Evolutionary conservation across 1,140 invertebrate species (phyloP).

Genomic region (Lutraria rhynchaena): DNA sequence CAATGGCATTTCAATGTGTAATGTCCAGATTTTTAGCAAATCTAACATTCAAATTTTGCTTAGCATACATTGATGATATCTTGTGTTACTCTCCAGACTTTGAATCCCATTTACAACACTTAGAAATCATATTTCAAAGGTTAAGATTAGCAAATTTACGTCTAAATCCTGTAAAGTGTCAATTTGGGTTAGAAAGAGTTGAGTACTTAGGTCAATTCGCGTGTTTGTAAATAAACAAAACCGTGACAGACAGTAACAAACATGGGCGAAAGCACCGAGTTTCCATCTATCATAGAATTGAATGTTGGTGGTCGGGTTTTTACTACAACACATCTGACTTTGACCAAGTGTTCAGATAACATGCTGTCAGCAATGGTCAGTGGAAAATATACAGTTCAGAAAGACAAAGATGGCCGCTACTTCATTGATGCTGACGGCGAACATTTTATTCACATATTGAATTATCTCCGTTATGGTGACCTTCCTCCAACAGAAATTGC

Average conservation of each 20-base stretch:
- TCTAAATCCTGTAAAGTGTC: constrained; percentile 62
- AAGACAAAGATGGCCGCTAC: constrained; percentile 76
- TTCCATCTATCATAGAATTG: constrained; percentile 73
- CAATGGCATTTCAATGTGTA: constrained; percentile 47
- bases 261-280: no score
- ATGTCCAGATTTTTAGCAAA: constrained; percentile 69
- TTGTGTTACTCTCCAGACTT: constrained; percentile 70
- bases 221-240: no score
- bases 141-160: constrained; percentile 16
- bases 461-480: constrained; percentile 72
- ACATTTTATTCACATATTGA: constrained; percentile 72
- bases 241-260: no score
- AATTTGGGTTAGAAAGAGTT: constrained; percentile 50
- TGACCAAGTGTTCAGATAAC: constrained; percentile 73
- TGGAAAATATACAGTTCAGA: constrained; percentile 73
- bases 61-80: constrained; percentile 62
- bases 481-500: constrained; percentile 66
- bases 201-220: constrained; percentile 64
- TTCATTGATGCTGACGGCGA: constrained; percentile 78
- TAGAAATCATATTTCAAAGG: constrained; percentile 60
- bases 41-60: constrained; percentile 55
- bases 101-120: constrained; percentile 80
- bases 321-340: constrained; percentile 76
- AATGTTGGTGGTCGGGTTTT: constrained; percentile 79
- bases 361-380: constrained; percentile 81